These are phyloP conservation scores for Sphinx pinastri DNA, from an alignment of 2,888 invertebrate species.

Conservation along the genomic window DNA sequence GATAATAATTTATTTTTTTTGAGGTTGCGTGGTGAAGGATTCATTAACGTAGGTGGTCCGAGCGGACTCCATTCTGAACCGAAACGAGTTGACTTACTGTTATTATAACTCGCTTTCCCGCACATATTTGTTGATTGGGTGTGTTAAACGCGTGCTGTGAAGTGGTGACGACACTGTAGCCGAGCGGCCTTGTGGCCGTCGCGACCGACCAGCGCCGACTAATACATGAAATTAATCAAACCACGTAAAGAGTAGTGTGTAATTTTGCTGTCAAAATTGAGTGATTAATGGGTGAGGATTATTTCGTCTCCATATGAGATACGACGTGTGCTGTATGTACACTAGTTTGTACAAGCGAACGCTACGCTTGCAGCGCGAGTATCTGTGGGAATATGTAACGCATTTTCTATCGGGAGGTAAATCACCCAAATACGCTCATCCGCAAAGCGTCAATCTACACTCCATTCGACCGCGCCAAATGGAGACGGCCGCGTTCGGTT, in stretches of 20 bases:
- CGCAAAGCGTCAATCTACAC: too few species aligned
- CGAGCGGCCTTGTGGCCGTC: background rate
- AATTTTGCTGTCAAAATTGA: background rate
- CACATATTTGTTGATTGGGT: background rate
- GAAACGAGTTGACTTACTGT: background rate
- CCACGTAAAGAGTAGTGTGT: background rate
- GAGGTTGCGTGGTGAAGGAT: conserved; percentile 3
- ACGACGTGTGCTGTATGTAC: too few species aligned
- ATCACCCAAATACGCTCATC: too few species aligned
- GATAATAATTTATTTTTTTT: background rate
- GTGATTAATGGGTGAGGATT: background rate
- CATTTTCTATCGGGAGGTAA: too few species aligned
- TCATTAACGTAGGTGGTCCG: conserved; percentile 1
- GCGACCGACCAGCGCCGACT: background rate
- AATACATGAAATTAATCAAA: background rate
- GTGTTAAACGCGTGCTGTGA: background rate
- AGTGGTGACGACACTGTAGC: background rate
- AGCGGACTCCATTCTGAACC: background rate
- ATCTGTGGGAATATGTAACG: too few species aligned
- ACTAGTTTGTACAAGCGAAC: background rate
- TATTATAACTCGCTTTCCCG: background rate
- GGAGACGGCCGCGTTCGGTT: too few species aligned
- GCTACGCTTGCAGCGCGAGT: background rate
- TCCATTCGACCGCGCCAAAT: too few species aligned
- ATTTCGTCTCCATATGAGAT: too few species aligned